Percentiles rank a stretch among this genome's conserved stretches.
phyloP scores from a whole-genome alignment of 2,113 vertebrate genomes.

The Rynchops niger region DNA sequence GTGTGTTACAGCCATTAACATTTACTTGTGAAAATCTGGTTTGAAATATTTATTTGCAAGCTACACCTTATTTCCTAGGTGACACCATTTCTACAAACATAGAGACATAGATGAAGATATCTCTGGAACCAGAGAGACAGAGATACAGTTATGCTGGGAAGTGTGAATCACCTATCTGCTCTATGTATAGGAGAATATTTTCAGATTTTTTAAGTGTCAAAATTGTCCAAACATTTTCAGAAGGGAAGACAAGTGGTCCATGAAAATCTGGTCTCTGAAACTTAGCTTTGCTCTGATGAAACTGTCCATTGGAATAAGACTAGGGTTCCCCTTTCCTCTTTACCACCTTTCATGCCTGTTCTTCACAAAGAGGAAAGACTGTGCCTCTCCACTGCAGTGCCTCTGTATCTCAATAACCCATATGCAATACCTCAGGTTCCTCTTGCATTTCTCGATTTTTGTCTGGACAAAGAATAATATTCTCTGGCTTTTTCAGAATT shows the following conservation, averaged over 20 bases:
- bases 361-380: neutral
- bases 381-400: neutral
- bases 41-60: slow-evolving; percentile 33
- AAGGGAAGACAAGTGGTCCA: neutral
- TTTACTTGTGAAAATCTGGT: slow-evolving; percentile 4
- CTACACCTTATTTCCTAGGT: neutral
- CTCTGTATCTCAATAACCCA: neutral
- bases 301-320: neutral
- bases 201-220: neutral
- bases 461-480: neutral
- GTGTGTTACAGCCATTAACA: neutral
- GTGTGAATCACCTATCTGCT: neutral
- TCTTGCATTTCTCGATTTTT: neutral
- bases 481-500: neutral
- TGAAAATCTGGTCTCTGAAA: neutral
- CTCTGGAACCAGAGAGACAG: neutral
- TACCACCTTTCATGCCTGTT: neutral
- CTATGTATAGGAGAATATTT: neutral
- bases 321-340: neutral
- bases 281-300: neutral
- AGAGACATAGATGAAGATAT: neutral
- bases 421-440: neutral
- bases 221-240: neutral
- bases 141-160: neutral
- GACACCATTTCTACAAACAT: neutral